Evolutionary conservation across 2,113 vertebrate genomes (phyloP).

Genomic region (human): GRCh38 chr1:188410001-188410500

Average conservation of each 20-base stretch:
- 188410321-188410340: too few species aligned
- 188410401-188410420: not conserved
- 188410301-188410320: not conserved
- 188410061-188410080: not conserved
- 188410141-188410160: not conserved
- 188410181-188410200: not conserved
- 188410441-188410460: not conserved
- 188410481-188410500: not conserved
- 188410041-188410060: not conserved
- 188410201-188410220: not conserved
- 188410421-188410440: not conserved
- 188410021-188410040: not conserved
- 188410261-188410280: not conserved
- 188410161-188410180: not conserved
- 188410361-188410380: not conserved
- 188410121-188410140: not conserved
- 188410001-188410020: not conserved
- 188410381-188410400: fast-evolving
- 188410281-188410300: not conserved
- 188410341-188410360: not conserved
- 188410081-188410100: not conserved
- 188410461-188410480: not conserved
- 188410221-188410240: not conserved
- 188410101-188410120: not conserved
- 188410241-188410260: not conserved